Evolutionary conservation across 53 echinoderm and acorn worm genomes (phyloP).

Genomic region (Holothuria leucospilota): DNA sequence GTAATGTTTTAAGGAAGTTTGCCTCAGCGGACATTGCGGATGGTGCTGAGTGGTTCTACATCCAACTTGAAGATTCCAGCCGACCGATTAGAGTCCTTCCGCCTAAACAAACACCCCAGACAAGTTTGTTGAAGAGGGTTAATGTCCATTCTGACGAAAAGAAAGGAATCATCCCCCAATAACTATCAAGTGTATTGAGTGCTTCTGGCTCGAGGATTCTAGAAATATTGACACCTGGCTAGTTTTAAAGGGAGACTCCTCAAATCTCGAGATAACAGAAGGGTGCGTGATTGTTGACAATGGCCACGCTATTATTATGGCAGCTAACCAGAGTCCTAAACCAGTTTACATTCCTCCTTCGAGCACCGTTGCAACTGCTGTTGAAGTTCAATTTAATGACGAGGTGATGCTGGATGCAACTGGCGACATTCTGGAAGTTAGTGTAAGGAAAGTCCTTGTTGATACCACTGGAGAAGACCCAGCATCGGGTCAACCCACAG

Average conservation of each 20-base stretch:
- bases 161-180: background rate
- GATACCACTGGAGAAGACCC: background rate
- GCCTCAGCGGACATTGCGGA: constrained; percentile 5
- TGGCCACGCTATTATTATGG: background rate
- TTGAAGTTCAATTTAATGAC: background rate
- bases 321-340: constrained; percentile 12
- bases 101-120: background rate
- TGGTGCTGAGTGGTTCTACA: too few relatives aligned
- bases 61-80: too few relatives aligned
- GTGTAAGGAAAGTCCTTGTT: background rate
- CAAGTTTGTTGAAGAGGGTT: background rate
- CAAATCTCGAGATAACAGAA: background rate
- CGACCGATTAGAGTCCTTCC: background rate
- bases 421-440: background rate
- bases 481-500: too few relatives aligned
- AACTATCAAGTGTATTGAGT: background rate
- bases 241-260: background rate
- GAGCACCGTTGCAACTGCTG: constrained; percentile 8
- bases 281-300: background rate
- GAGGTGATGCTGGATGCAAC: background rate
- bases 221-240: constrained; percentile 1
- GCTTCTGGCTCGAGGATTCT: background rate
- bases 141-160: background rate
- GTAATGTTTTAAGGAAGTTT: constrained; percentile 39
- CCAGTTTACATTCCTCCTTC: background rate